phyloP scores from a whole-genome alignment of 2,797 vertebrate genomes.

The Oophaga sylvatica region DNA sequence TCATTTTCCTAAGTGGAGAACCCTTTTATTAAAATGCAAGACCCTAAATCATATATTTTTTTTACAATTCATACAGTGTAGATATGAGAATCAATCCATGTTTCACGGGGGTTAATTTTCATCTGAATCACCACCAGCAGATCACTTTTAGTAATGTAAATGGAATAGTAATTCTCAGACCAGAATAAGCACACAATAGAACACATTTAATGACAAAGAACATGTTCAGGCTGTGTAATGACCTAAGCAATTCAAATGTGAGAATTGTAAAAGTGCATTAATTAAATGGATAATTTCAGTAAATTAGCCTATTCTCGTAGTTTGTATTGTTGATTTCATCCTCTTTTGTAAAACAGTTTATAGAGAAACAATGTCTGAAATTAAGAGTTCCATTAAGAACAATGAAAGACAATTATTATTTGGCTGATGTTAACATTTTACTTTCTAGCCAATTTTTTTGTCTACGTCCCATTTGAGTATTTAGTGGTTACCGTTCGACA shows the following conservation, averaged over 20 bases:
- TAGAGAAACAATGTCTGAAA: slow-evolving; percentile 42
- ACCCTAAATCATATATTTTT: background rate
- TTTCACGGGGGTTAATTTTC: slow-evolving; percentile 16
- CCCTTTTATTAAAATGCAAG: background rate
- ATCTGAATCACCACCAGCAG: background rate
- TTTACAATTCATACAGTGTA: background rate
- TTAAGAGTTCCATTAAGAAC: slow-evolving; percentile 34
- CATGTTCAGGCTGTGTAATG: slow-evolving; percentile 21
- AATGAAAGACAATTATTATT: slow-evolving; percentile 29
- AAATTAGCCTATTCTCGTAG: slow-evolving; percentile 40
- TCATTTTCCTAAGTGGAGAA: background rate
- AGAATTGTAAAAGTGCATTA: slow-evolving; percentile 41
- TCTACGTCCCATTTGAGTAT: slow-evolving; percentile 44
- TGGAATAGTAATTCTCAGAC: slow-evolving; percentile 22
- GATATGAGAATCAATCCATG: background rate
- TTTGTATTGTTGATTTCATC: slow-evolving; percentile 13
- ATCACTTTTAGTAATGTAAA: slow-evolving; percentile 2
- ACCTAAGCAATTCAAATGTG: slow-evolving; percentile 26
- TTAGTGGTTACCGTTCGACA: slow-evolving; percentile 2
- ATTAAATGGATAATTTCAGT: slow-evolving; percentile 45
- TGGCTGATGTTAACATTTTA: slow-evolving; percentile 38
- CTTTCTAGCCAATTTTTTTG: slow-evolving; percentile 23
- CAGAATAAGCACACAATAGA: slow-evolving; percentile 47
- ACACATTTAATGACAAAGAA: slow-evolving; percentile 32
- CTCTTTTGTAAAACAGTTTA: slow-evolving; percentile 33